Evolutionary conservation across 2,113 vertebrate genomes (phyloP), one percentile per base, ranked within the genome.

Genomic region (Triplophysa rosa): DNA sequence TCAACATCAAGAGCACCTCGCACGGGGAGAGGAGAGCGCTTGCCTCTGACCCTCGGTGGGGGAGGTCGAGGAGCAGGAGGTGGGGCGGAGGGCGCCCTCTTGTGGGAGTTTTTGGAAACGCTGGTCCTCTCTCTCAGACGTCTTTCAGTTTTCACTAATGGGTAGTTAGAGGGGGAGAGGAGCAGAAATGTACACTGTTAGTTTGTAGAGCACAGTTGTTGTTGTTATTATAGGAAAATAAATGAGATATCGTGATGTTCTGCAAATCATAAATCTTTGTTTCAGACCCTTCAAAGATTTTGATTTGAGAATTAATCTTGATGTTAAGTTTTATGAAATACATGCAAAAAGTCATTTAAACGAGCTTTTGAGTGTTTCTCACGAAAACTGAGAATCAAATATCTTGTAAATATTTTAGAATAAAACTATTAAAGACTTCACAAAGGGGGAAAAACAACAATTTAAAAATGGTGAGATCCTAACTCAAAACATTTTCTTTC

Each of bases 1-100:
- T 98, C 96, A 87, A 97, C 88, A 1, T 98, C 95, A 2, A 96
- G 90, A 61, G 92, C 89, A 29, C 84, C 83, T 58, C 72, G 79
- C 17, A 84, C 62, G 62, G 82, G 86, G 4, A 88, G 89, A 2
- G 88, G 67, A 4, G 89, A 85, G 0, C 89, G 92, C 59, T 89
- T 91, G 67, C 84, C 84, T 72, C 87, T 87, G 13, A 81, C 84
- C 16, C 79, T 77, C 37, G 73, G 79, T 12, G 70, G 67, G 0
- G 70, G 12, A 26, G 14, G 56, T 16, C 65, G 47, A 7, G 42
- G 82, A 78, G 63, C 84, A 83, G 71, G 85, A 86, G 56, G 87
- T 56, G 62, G 85, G 17, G 58, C 23, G 17, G 82, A 74, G 13
- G 87, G 84, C 14, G 77, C 67, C 83, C 86, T 86, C 87, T 84